These are phyloP conservation scores for Scarus forsteni DNA, from an alignment of 2,797 vertebrate genomes.

Conservation along the genomic window DNA sequence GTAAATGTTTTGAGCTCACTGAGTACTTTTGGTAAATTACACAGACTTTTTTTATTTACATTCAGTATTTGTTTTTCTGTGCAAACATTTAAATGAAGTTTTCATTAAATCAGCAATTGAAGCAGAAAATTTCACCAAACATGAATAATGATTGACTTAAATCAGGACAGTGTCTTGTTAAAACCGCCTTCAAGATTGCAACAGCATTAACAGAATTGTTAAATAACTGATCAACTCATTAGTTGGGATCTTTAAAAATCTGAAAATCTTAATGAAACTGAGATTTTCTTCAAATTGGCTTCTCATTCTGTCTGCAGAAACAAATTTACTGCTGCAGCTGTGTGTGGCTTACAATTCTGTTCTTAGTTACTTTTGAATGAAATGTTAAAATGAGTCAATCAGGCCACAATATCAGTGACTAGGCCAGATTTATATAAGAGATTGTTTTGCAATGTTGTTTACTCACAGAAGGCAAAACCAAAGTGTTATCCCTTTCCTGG, in stretches of 20 bases:
- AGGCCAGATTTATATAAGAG: not conserved
- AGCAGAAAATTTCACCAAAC: slow-evolving; percentile 10
- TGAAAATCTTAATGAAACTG: not conserved
- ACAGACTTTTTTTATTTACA: too few relatives aligned
- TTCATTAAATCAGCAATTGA: too few relatives aligned
- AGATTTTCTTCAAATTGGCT: not conserved
- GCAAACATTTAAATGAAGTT: too few relatives aligned
- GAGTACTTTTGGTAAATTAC: not conserved
- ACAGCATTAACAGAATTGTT: not conserved
- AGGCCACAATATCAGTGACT: too few relatives aligned
- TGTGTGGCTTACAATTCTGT: not conserved
- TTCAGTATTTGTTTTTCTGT: too few relatives aligned
- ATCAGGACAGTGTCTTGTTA: not conserved
- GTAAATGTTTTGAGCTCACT: not conserved
- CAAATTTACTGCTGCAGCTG: not conserved
- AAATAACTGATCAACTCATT: not conserved
- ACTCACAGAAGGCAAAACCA: not conserved
- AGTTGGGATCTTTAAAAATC: slow-evolving; percentile 15
- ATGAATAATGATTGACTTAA: not conserved
- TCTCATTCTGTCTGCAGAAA: too few relatives aligned
- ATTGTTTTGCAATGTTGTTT: not conserved
- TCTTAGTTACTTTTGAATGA: too few relatives aligned
- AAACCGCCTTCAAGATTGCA: not conserved
- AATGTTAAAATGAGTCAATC: too few relatives aligned
- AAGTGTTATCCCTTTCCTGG: not conserved